Conservation (phyloP, 2,113 vertebrate species). For the Catagonus wagneri region DNA sequence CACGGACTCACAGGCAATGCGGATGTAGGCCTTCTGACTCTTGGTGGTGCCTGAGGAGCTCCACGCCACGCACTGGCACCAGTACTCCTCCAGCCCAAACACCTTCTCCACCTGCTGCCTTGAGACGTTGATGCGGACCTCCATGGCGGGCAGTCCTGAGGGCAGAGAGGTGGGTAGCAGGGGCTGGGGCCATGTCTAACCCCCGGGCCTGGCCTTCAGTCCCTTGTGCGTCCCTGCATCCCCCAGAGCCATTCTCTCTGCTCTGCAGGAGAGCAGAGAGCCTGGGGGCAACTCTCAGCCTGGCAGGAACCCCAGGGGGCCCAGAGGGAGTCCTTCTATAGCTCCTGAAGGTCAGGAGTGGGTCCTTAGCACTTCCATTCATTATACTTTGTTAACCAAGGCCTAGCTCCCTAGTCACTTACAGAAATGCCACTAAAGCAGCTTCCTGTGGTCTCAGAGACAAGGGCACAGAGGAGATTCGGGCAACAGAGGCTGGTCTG, state of each 20-base stretch:
- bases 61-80: constrained; percentile 99
- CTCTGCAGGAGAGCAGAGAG: not conserved
- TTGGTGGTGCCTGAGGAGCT: constrained; percentile 99
- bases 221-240: no score
- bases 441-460: not conserved
- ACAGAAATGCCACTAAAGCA: not conserved
- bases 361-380: not conserved
- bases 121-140: constrained; percentile 97
- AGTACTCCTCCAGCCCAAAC: constrained; percentile 98
- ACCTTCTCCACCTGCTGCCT: constrained; percentile 99
- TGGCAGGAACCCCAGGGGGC: not conserved
- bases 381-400: not conserved
- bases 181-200: not conserved
- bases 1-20: constrained; percentile 95
- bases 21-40: constrained; percentile 97
- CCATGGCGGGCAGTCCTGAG: constrained; percentile 95
- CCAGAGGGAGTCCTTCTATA: not conserved
- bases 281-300: not conserved
- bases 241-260: not conserved
- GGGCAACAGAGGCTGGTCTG: not conserved
- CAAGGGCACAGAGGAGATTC: not conserved
- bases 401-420: not conserved
- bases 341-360: not conserved
- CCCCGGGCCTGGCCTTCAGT: no score
- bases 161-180: not conserved